These are phyloP conservation scores for Syrmaticus mikado DNA, from an alignment of 2,113 vertebrate genomes.

Conservation along the genomic window DNA sequence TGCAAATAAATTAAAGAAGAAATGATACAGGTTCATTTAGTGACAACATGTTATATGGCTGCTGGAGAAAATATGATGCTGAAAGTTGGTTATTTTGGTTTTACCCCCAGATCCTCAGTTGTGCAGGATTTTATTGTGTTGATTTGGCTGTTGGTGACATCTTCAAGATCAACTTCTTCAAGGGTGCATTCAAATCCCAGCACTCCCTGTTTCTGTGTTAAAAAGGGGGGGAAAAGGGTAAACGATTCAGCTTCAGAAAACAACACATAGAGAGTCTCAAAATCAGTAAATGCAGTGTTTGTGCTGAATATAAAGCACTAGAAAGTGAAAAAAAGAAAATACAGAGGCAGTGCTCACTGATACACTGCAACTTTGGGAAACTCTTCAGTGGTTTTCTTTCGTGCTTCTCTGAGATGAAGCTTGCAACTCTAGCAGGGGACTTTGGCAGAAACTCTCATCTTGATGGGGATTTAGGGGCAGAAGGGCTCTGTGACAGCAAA, in stretches of 20 bases:
- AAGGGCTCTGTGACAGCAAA: not conserved
- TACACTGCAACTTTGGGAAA: not conserved
- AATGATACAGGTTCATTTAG: not conserved
- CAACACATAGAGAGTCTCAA: not conserved
- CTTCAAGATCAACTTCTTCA: conserved; percentile 48
- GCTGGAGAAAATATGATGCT: not conserved
- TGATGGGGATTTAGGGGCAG: not conserved
- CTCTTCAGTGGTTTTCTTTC: not conserved
- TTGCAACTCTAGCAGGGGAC: not conserved
- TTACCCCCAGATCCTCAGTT: not conserved
- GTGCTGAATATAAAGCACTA: not conserved
- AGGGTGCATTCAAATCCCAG: conserved; percentile 67
- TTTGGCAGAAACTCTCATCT: not conserved
- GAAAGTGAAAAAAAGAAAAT: not conserved
- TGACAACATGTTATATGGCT: not conserved
- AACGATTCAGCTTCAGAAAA: not conserved
- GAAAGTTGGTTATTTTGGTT: no score
- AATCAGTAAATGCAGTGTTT: no score
- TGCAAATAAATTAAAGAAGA: conserved; percentile 60
- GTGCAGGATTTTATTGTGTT: conserved; percentile 70
- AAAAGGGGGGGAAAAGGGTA: not conserved
- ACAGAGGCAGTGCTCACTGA: fast-evolving
- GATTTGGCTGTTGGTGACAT: conserved; percentile 63
- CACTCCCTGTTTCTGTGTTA: conserved; percentile 20
- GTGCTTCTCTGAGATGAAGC: not conserved